These are phyloP conservation scores for Berghia stephanieae DNA, from an alignment of 1,140 invertebrate genomes.

Conservation along the genomic window DNA sequence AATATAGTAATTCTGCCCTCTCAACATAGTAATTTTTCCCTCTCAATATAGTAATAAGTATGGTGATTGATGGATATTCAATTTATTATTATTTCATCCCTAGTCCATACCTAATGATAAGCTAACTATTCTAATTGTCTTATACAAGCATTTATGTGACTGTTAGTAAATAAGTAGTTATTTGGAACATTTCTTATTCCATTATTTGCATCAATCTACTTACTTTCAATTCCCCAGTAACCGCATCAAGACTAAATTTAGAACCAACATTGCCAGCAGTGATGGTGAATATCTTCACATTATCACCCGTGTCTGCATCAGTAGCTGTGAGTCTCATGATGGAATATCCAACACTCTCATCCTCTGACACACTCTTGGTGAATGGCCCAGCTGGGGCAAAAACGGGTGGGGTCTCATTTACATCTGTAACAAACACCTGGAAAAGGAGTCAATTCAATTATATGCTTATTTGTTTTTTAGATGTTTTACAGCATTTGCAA, in stretches of 20 bases:
- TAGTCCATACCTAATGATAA: slow-evolving; percentile 8
- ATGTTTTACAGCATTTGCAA: too few species aligned
- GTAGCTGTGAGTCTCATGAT: slow-evolving; percentile 37
- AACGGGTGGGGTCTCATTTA: slow-evolving; percentile 46
- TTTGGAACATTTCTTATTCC: not conserved
- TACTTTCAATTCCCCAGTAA: slow-evolving; percentile 37
- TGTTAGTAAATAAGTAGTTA: not conserved
- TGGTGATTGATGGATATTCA: not conserved
- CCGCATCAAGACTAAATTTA: slow-evolving; percentile 41
- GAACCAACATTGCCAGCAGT: slow-evolving; percentile 31
- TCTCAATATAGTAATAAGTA: too few species aligned
- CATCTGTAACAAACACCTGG: slow-evolving; percentile 44
- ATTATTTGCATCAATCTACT: not conserved
- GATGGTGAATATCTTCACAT: slow-evolving; percentile 34
- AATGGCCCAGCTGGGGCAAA: slow-evolving; percentile 53
- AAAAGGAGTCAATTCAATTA: slow-evolving; percentile 15
- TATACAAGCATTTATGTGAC: not conserved
- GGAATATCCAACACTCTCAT: slow-evolving; percentile 35
- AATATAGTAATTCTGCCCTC: too few species aligned
- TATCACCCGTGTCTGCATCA: slow-evolving; percentile 42
- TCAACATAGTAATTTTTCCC: too few species aligned
- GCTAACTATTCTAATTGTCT: slow-evolving; percentile 12
- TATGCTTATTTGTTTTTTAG: too few species aligned
- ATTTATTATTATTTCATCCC: not conserved
- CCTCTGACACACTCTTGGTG: slow-evolving; percentile 34